These are phyloP conservation scores for Urocyon cinereoargenteus DNA, from an alignment of 2,797 vertebrate genomes.

Conservation along the genomic window DNA sequence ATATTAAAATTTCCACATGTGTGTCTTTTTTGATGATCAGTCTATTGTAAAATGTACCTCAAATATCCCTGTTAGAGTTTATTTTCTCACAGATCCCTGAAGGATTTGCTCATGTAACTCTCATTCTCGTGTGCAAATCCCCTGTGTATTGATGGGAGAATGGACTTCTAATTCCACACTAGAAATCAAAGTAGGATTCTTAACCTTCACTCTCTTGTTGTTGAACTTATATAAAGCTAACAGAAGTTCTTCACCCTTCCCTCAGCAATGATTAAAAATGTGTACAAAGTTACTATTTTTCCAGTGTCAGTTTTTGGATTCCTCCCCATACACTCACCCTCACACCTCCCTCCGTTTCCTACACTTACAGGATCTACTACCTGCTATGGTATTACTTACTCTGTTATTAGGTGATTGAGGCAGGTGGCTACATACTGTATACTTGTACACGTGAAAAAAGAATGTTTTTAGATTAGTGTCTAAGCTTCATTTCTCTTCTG, in stretches of 20 bases:
- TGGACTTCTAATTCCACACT: conserved; percentile 62
- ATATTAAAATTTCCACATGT: conserved; percentile 20
- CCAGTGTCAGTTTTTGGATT: background rate
- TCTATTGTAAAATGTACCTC: conserved; percentile 70
- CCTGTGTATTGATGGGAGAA: conserved; percentile 64
- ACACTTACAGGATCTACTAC: conserved; percentile 48
- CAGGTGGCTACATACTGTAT: conserved; percentile 62
- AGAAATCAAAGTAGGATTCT: conserved; percentile 73
- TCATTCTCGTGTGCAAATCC: conserved; percentile 68
- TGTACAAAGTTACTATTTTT: conserved; percentile 72
- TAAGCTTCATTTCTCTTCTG: conserved; percentile 81
- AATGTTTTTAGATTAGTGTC: conserved; percentile 81
- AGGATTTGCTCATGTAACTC: conserved; percentile 70
- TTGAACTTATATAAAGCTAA: conserved; percentile 69
- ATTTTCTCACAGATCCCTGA: conserved; percentile 59
- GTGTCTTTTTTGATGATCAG: conserved; percentile 8
- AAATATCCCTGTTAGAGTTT: conserved; percentile 63
- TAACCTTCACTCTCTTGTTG: conserved; percentile 73
- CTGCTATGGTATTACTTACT: conserved; percentile 60
- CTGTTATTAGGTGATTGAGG: conserved; percentile 79
- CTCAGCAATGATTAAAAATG: conserved; percentile 68
- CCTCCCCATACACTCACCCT: background rate
- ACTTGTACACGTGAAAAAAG: conserved; percentile 79
- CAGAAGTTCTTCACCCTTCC: conserved; percentile 71
- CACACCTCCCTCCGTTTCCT: conserved; percentile 57